These are phyloP conservation scores for Eueremaeus valkanovi DNA, from an alignment of 2,888 invertebrate species.

Conservation along the genomic window DNA sequence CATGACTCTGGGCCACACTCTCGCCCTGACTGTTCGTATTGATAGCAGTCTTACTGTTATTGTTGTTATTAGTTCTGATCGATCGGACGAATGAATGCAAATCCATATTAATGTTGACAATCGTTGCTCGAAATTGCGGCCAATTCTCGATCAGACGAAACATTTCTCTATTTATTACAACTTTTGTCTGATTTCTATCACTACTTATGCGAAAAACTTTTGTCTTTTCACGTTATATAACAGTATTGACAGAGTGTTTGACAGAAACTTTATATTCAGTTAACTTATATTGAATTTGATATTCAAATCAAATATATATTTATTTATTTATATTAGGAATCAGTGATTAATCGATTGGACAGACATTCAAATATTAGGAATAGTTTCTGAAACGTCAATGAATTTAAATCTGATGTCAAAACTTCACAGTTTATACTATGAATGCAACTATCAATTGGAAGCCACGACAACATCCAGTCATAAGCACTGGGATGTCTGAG, in stretches of 20 bases:
- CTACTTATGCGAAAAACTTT: not conserved
- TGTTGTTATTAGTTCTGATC: conserved; percentile 33
- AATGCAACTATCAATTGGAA: no score
- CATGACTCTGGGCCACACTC: conserved; percentile 32
- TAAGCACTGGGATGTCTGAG: not conserved
- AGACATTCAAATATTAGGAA: no score
- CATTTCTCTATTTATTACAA: conserved; percentile 5
- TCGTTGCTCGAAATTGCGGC: conserved; percentile 36
- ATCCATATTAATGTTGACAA: conserved; percentile 38
- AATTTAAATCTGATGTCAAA: no score
- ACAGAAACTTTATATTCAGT: no score
- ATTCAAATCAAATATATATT: no score
- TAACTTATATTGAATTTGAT: no score
- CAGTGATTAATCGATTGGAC: no score
- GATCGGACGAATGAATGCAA: conserved; percentile 39
- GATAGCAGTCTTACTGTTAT: not conserved
- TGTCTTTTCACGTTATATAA: no score
- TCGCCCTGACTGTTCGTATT: not conserved
- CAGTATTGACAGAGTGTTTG: no score
- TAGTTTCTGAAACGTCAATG: no score
- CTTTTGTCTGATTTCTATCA: not conserved
- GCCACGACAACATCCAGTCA: conserved; percentile 13
- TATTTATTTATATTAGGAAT: no score
- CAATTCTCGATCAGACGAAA: conserved; percentile 41
- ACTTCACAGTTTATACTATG: no score